These are phyloP conservation scores for Aleiodes sp. DNA, from an alignment of 1,140 invertebrate species.

Conservation along the genomic window DNA sequence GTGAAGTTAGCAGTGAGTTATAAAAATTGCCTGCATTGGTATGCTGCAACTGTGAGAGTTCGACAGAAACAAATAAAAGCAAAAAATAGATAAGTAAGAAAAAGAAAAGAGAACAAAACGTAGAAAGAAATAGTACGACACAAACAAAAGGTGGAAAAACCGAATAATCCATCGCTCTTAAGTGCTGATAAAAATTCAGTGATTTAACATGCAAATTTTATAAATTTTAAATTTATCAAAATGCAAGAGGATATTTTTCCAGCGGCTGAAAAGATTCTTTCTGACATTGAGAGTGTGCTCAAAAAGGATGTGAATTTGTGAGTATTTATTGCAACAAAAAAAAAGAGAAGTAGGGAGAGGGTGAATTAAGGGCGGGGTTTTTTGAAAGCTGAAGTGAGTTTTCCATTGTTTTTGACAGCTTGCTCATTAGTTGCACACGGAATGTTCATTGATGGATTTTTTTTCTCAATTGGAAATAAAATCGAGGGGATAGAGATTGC, in stretches of 20 bases:
- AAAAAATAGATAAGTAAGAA: no score
- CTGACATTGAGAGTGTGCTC: slow-evolving; percentile 77
- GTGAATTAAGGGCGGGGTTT: slow-evolving; percentile 46
- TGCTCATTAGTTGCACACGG: background rate
- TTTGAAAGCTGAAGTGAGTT: slow-evolving; percentile 40
- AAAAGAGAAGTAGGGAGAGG: background rate
- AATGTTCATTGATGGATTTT: background rate
- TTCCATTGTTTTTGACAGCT: background rate
- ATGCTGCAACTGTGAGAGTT: background rate
- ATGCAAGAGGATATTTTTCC: slow-evolving; percentile 69
- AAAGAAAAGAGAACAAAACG: background rate
- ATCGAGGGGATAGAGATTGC: background rate
- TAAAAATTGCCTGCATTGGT: no score
- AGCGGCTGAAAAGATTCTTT: slow-evolving; percentile 80
- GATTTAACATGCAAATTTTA: background rate
- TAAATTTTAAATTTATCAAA: background rate
- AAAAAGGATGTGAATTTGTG: slow-evolving; percentile 78
- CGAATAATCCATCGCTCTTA: background rate
- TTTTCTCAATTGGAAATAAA: background rate
- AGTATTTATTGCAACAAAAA: slow-evolving; percentile 58
- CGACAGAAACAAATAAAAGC: background rate
- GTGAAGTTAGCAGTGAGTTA: no score
- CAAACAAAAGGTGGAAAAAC: slow-evolving; percentile 3
- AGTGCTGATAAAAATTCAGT: background rate
- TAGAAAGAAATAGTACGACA: background rate